These are phyloP conservation scores for Ctenosaura bakeri DNA, from an alignment of 2,797 vertebrate genomes.

Conservation along the genomic window DNA sequence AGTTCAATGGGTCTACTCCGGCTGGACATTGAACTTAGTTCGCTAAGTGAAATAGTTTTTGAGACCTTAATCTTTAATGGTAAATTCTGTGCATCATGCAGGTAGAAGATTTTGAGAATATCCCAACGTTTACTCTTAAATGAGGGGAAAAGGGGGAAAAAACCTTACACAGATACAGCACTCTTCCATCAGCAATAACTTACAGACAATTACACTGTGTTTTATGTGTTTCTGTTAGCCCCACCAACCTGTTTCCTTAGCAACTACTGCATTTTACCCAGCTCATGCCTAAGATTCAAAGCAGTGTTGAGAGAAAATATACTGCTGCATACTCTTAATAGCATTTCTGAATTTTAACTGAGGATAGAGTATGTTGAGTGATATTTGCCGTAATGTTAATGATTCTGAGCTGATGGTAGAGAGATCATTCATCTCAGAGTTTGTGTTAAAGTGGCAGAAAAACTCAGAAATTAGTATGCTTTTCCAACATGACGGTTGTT, in stretches of 20 bases:
- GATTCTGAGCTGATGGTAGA: constrained; percentile 21
- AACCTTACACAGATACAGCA: constrained; percentile 42
- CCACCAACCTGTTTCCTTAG: constrained; percentile 79
- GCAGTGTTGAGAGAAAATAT: constrained; percentile 59
- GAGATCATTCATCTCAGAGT: background rate
- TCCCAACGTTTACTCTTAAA: constrained; percentile 55
- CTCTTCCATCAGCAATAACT: constrained; percentile 58
- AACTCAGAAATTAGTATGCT: background rate
- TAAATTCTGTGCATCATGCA: background rate
- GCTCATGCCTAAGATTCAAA: constrained; percentile 63
- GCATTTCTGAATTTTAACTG: constrained; percentile 41
- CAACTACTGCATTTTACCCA: constrained; percentile 73
- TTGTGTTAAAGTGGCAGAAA: constrained; percentile 14
- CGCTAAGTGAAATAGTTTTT: background rate
- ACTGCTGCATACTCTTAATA: constrained; percentile 54
- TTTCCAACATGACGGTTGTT: constrained; percentile 7
- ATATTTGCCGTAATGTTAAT: constrained; percentile 50
- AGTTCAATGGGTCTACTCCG: too few relatives aligned
- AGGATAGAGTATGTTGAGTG: constrained; percentile 28
- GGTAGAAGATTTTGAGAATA: constrained; percentile 10
- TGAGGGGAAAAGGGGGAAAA: constrained; percentile 37
- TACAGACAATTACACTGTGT: constrained; percentile 70
- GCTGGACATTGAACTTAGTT: background rate
- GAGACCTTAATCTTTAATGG: constrained; percentile 23
- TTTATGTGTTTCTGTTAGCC: constrained; percentile 67